Evolutionary conservation across 2,113 vertebrate genomes (phyloP).

Genomic region (Axis porcinus): DNA sequence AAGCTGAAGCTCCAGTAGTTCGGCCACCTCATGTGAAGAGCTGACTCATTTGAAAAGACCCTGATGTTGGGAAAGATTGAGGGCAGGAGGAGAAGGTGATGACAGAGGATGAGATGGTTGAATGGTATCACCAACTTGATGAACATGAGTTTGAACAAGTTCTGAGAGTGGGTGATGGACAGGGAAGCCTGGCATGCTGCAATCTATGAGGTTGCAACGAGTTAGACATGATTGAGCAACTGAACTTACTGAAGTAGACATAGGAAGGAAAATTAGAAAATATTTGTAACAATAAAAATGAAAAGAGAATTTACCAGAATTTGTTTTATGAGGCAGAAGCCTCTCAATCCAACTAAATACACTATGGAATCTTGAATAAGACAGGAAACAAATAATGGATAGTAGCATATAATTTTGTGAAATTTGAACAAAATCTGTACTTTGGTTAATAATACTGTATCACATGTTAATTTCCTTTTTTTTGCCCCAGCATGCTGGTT

Average conservation of each 20-base stretch:
- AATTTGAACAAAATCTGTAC: neutral
- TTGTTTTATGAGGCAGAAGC: neutral
- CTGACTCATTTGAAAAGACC: neutral
- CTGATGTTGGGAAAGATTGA: neutral
- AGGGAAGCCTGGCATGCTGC: neutral
- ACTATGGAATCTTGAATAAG: neutral
- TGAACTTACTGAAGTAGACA: neutral
- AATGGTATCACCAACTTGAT: neutral
- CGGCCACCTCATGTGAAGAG: too few species aligned
- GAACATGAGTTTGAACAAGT: neutral
- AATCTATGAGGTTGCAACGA: neutral
- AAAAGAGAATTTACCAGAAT: neutral
- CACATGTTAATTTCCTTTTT: neutral
- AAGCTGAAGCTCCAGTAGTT: too few species aligned
- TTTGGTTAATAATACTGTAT: neutral
- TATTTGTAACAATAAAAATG: neutral
- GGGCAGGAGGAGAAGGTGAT: neutral
- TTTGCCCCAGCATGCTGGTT: neutral
- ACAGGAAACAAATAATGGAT: neutral
- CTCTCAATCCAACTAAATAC: neutral
- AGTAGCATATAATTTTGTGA: neutral
- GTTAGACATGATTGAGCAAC: neutral
- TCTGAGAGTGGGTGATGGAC: neutral
- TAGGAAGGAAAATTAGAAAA: neutral
- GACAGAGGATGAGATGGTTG: neutral